Conservation (phyloP, 2,113 vertebrate species). For the Chlamydotis undulata region DNA sequence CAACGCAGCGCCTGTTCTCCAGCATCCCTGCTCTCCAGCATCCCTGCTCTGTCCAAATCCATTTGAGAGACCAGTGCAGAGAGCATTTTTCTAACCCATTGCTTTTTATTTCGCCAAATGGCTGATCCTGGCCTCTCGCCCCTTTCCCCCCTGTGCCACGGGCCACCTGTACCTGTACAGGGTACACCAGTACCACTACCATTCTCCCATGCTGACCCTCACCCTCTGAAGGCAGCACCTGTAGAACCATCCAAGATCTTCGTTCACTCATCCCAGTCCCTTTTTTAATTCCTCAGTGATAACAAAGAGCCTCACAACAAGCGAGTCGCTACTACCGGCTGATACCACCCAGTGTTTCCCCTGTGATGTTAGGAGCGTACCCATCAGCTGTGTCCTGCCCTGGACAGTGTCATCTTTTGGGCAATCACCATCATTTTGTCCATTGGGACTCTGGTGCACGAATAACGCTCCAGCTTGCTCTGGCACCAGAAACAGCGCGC, state of each 20-base stretch:
- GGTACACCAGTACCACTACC: background rate
- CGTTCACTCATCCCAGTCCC: background rate
- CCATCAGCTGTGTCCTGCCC: background rate
- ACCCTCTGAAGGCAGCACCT: background rate
- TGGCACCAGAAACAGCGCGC: background rate
- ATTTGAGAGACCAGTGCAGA: background rate
- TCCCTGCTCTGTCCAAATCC: background rate
- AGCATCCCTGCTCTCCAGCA: background rate
- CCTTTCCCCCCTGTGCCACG: background rate
- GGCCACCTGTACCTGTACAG: too few species aligned
- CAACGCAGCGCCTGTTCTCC: background rate
- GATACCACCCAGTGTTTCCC: background rate
- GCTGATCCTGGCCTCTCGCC: fast-evolving
- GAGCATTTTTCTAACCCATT: background rate
- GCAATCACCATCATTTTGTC: background rate
- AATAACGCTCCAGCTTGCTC: background rate
- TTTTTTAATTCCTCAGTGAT: background rate
- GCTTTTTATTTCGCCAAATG: background rate
- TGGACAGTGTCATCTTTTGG: background rate
- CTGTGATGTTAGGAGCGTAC: background rate
- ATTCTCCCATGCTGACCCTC: background rate
- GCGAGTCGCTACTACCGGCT: background rate
- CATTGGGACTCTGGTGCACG: background rate
- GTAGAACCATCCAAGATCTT: background rate
- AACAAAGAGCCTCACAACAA: background rate